These are phyloP conservation scores for Araneus ventricosus DNA, from an alignment of 1,140 invertebrate genomes.

Conservation along the genomic window DNA sequence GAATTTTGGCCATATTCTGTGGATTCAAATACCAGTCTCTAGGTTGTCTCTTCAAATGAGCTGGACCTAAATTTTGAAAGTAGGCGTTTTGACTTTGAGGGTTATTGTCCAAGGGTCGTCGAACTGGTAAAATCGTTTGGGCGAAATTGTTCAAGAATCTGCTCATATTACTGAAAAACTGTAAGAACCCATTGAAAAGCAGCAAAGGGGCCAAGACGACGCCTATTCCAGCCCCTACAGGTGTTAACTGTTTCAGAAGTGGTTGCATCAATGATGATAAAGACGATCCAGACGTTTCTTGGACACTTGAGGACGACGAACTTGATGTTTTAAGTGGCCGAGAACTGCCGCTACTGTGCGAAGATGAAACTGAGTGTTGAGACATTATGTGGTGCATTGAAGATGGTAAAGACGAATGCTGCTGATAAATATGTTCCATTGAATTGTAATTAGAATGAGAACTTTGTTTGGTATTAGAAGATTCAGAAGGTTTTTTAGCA, in stretches of 20 bases:
- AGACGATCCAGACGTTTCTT: slow-evolving; percentile 22
- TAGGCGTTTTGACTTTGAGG: slow-evolving; percentile 50
- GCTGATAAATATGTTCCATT: slow-evolving; percentile 64
- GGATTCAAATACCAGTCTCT: slow-evolving; percentile 57
- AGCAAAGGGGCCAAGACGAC: slow-evolving; percentile 67
- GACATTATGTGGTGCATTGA: slow-evolving; percentile 71
- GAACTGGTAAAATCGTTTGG: slow-evolving; percentile 41
- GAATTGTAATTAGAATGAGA: not conserved
- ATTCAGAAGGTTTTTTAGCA: not conserved
- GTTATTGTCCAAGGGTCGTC: slow-evolving; percentile 38
- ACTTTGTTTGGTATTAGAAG: slow-evolving; percentile 21
- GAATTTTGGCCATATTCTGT: slow-evolving; percentile 51
- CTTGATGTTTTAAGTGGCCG: slow-evolving; percentile 47
- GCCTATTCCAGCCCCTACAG: slow-evolving; percentile 67
- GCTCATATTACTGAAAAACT: slow-evolving; percentile 72
- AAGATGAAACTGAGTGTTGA: slow-evolving; percentile 55
- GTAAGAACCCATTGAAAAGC: slow-evolving; percentile 67
- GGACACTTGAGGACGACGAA: not conserved
- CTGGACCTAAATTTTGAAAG: slow-evolving; percentile 60
- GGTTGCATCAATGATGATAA: slow-evolving; percentile 66
- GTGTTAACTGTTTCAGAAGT: slow-evolving; percentile 67
- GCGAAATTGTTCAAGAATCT: slow-evolving; percentile 64
- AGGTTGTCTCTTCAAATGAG: slow-evolving; percentile 60
- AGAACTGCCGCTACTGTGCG: slow-evolving; percentile 22
- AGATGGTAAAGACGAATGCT: slow-evolving; percentile 69